Base-by-base conservation (phyloP, 2,888 invertebrate genomes). In the Coecobrya sp. region DNA sequence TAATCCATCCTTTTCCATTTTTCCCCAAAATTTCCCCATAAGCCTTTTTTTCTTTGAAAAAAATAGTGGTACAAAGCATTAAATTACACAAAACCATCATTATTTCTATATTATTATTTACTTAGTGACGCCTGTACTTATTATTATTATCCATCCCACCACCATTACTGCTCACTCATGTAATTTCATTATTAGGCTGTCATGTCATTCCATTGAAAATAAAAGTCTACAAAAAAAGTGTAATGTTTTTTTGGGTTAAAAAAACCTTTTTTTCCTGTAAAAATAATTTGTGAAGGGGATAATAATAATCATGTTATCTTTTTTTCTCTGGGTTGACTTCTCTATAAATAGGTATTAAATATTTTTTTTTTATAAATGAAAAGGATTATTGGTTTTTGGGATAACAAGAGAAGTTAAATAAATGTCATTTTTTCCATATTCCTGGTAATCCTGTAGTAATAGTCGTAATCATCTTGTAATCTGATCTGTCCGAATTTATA, bases 171-270 rank as follows among this genome's bases (percentile, higher is more conserved):
- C 42, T 76, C 76, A 76, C 25, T 76, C 52, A 25, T 85, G 86
- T 86, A 87, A 91, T 91, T 91, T 87, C 68, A 87, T 91, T 86
- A 91, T 87, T 82, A 82, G 22, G 22, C 30, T 73, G 86, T 87
- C 84, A 82, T 45, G 84, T 42, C 59, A 52, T 79, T 25, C 2
- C n/a, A 55, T 8, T 19, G 65, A 27, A 42, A 42, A 65, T 25
- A 86, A 65, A 45, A 86, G 11, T n/a, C 42, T 59, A 36, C n/a
- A 36, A 62, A 84, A 84, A 84, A 65, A n/a, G n/a, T n/a, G n/a
- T n/a, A n/a, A n/a, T n/a, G n/a, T 65, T 70, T 16, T 70, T 70
- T 42, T 70, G 7, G n/a, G 13, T 8, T 0, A 70, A 30, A 68
- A 68, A 65, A 5, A 19, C 16, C 5, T n/a, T 59, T 62, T 62